Evolutionary conservation across 2,113 vertebrate species (phyloP).

Genomic region (Paradisaea rubra): DNA sequence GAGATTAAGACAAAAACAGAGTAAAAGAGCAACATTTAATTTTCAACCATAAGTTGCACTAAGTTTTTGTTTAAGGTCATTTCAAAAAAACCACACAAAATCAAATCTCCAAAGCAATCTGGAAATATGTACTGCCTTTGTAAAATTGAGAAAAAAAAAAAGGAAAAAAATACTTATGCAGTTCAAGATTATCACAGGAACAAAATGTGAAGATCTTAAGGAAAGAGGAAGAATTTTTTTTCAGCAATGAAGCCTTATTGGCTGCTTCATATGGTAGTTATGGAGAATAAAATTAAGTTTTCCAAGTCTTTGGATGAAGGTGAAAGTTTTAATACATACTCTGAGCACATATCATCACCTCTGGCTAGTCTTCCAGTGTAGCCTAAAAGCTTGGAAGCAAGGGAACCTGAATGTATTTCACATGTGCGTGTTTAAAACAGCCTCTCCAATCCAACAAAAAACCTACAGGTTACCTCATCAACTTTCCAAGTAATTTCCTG

Average conservation of each 20-base stretch:
- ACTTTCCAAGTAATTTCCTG: not conserved
- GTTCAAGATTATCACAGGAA: not conserved
- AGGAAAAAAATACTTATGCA: not conserved
- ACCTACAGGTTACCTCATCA: not conserved
- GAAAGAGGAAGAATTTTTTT: not conserved
- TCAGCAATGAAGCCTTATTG: not conserved
- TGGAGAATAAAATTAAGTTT: not conserved
- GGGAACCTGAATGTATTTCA: not conserved
- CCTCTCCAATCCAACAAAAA: not conserved
- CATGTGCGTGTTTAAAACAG: not conserved
- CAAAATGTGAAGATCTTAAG: not conserved
- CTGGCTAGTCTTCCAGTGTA: not conserved
- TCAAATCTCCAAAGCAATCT: not conserved
- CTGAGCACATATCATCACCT: not conserved
- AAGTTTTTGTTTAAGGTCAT: not conserved
- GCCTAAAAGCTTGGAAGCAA: not conserved
- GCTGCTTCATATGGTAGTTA: not conserved
- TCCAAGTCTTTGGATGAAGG: not conserved
- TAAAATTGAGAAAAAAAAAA: not conserved
- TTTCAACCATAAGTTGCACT: not conserved
- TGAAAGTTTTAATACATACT: not conserved
- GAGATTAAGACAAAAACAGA: not conserved
- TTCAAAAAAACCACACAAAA: fast-evolving
- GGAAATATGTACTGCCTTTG: not conserved
- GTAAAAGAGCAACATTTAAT: not conserved